Evolutionary conservation across 2,797 vertebrate species (phyloP).

Genomic region (Channallabes apus): DNA sequence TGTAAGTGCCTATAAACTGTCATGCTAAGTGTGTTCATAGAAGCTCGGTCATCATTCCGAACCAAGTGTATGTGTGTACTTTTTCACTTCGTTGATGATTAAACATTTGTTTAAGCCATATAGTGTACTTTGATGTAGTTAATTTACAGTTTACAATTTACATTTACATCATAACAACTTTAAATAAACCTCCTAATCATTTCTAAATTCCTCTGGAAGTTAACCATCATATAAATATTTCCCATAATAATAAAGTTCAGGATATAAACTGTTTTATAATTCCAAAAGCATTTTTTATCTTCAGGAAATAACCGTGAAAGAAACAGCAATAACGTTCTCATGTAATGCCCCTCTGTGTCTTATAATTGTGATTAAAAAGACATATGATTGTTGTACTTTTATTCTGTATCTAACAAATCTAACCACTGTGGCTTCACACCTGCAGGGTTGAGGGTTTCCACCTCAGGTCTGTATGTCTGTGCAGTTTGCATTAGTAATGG

Average conservation of each 20-base stretch:
- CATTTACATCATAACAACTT: neutral
- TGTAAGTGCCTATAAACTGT: conserved; percentile 34
- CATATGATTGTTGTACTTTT: neutral
- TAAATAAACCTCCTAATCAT: neutral
- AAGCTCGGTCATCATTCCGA: conserved; percentile 12
- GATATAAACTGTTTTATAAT: neutral
- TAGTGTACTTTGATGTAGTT: conserved; percentile 3
- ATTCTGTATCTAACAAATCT: neutral
- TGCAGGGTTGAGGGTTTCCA: too few relatives aligned
- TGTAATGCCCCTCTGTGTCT: neutral
- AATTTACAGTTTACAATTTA: neutral
- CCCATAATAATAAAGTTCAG: neutral
- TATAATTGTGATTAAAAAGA: neutral
- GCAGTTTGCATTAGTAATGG: too few relatives aligned
- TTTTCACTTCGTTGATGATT: neutral
- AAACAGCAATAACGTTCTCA: neutral
- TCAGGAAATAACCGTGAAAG: neutral
- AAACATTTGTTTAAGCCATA: neutral
- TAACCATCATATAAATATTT: neutral
- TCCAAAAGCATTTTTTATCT: neutral
- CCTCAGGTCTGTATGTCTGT: too few relatives aligned
- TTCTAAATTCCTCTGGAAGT: neutral
- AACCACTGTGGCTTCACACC: too few relatives aligned
- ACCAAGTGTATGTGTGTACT: neutral
- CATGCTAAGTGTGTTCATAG: neutral